phyloP scores from a whole-genome alignment of 2,797 vertebrate species.

The Delichon dasypus region DNA sequence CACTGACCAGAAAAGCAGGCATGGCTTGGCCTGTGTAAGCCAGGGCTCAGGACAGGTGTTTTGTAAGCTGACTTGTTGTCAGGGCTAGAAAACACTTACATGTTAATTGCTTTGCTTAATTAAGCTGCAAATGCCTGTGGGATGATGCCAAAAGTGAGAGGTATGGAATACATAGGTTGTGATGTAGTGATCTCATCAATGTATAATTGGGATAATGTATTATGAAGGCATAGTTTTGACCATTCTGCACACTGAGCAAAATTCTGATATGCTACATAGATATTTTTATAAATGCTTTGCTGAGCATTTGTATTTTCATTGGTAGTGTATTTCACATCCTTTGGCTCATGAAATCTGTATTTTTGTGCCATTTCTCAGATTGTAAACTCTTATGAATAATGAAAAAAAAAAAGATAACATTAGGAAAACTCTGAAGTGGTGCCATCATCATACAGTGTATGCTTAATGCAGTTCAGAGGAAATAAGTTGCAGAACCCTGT shows the following conservation, averaged over 20 bases:
- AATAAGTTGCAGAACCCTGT: neutral
- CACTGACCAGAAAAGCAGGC: fast-evolving
- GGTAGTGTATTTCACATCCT: neutral
- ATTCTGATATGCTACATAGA: neutral
- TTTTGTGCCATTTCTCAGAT: neutral
- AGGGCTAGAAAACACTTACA: neutral
- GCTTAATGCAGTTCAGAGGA: neutral
- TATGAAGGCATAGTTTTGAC: neutral
- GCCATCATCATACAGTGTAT: neutral
- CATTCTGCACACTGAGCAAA: neutral
- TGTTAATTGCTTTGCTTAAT: neutral
- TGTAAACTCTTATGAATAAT: neutral
- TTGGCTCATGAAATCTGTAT: neutral
- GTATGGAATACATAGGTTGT: neutral
- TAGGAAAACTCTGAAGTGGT: neutral
- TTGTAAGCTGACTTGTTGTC: neutral
- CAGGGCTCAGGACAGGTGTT: neutral
- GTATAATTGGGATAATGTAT: neutral
- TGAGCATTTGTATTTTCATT: neutral
- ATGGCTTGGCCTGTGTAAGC: fast-evolving
- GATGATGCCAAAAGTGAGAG: neutral
- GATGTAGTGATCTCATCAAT: neutral
- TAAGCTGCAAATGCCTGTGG: neutral
- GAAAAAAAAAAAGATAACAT: neutral
- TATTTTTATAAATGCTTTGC: neutral